Percentiles rank a stretch among this genome's conserved stretches.
phyloP scores from a whole-genome alignment of 1,140 invertebrate genomes.

The Heterodera schachtii region DNA sequence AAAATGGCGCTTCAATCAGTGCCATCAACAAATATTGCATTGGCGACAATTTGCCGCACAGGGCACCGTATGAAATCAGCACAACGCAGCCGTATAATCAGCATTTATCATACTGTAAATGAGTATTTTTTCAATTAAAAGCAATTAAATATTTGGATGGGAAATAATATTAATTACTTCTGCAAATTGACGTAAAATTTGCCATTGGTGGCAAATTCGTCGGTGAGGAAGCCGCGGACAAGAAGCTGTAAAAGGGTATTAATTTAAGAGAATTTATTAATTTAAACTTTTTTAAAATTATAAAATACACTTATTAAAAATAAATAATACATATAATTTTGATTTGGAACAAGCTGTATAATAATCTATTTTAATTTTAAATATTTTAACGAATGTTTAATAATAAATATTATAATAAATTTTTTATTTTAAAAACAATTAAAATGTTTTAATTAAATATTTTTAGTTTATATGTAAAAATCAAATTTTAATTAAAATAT shows the following conservation, averaged over 20 bases:
- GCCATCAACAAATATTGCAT: conserved; percentile 69
- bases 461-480: too few species aligned
- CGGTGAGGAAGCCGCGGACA: conserved; percentile 55
- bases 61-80: conserved; percentile 69
- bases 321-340: too few species aligned
- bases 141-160: not conserved
- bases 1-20: conserved; percentile 67
- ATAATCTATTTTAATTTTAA: not conserved
- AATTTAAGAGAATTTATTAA: not conserved
- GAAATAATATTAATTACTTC: conserved; percentile 41
- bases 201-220: conserved; percentile 51
- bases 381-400: not conserved
- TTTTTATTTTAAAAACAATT: too few species aligned
- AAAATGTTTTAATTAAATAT: too few species aligned
- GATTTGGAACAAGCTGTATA: not conserved
- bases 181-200: conserved; percentile 55
- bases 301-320: too few species aligned
- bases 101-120: conserved; percentile 68
- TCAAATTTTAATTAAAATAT: too few species aligned
- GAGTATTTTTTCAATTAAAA: not conserved
- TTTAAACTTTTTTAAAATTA: too few species aligned
- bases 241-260: not conserved
- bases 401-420: too few species aligned
- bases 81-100: conserved; percentile 69
- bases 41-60: conserved; percentile 68